phyloP scores from a whole-genome alignment of 2,113 vertebrate species.

The Scytalopus superciliaris region DNA sequence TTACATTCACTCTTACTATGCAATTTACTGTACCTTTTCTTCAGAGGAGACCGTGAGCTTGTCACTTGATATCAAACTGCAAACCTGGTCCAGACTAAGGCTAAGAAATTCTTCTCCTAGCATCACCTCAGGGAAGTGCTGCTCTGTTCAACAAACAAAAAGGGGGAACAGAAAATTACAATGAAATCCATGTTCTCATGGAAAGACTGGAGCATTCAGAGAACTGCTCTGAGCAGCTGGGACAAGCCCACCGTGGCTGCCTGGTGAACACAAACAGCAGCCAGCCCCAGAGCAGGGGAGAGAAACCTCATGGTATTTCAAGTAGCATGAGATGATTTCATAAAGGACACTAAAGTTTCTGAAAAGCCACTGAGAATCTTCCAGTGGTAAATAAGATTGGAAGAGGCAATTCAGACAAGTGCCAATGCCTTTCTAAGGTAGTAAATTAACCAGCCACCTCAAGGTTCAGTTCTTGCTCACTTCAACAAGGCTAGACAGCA shows the following conservation, averaged over 20 bases:
- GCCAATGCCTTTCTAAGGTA: background rate
- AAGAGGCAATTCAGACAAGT: background rate
- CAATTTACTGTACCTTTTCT: constrained; percentile 86
- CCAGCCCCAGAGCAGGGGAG: background rate
- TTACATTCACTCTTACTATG: background rate
- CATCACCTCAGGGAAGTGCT: constrained; percentile 95
- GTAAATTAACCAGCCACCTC: background rate
- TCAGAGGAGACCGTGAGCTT: constrained; percentile 95
- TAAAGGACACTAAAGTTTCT: background rate
- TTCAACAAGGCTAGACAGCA: background rate
- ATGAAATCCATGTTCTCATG: constrained; percentile 20
- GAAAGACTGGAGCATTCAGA: background rate
- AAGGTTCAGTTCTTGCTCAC: background rate
- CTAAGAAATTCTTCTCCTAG: constrained; percentile 94
- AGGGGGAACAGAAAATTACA: constrained; percentile 64
- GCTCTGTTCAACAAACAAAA: constrained; percentile 85
- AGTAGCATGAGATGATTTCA: background rate
- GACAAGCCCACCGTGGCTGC: background rate
- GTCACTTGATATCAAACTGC: constrained; percentile 94
- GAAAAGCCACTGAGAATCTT: background rate
- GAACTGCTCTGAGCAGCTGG: background rate
- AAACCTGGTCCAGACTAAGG: constrained; percentile 93
- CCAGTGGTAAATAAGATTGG: background rate
- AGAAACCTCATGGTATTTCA: background rate
- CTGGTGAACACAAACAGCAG: background rate